These are phyloP conservation scores for Tragulus kanchil DNA, from an alignment of 2,113 vertebrate species.

Conservation along the genomic window DNA sequence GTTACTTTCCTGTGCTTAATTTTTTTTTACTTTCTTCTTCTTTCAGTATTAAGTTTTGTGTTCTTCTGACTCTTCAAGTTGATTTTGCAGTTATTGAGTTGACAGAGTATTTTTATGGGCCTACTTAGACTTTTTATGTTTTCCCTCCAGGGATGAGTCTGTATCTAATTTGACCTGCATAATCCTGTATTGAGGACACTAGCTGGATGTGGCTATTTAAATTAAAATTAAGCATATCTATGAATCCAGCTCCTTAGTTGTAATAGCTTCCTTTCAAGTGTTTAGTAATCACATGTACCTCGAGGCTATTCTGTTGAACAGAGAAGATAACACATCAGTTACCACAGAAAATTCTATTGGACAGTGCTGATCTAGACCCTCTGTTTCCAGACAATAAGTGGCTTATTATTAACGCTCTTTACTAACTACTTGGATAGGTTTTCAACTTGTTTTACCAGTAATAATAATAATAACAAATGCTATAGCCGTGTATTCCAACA, in stretches of 20 bases:
- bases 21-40: conserved; percentile 4
- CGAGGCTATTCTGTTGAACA: neutral
- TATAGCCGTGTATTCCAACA: neutral
- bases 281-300: neutral
- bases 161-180: neutral
- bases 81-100: neutral
- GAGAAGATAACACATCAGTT: neutral
- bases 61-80: neutral
- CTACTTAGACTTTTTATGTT: neutral
- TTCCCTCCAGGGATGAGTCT: neutral
- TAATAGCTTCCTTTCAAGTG: neutral
- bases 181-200: neutral
- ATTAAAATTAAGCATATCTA: neutral
- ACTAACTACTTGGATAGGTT: neutral
- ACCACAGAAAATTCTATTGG: neutral
- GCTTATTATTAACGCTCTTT: neutral
- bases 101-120: neutral
- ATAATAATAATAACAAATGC: neutral
- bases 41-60: neutral
- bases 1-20: neutral
- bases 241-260: neutral
- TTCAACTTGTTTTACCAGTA: conserved; percentile 3
- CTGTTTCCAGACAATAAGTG: neutral
- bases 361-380: neutral
- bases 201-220: neutral